Conservation (phyloP, 2,888 invertebrate species). For the Acrocyrtus sp. region DNA sequence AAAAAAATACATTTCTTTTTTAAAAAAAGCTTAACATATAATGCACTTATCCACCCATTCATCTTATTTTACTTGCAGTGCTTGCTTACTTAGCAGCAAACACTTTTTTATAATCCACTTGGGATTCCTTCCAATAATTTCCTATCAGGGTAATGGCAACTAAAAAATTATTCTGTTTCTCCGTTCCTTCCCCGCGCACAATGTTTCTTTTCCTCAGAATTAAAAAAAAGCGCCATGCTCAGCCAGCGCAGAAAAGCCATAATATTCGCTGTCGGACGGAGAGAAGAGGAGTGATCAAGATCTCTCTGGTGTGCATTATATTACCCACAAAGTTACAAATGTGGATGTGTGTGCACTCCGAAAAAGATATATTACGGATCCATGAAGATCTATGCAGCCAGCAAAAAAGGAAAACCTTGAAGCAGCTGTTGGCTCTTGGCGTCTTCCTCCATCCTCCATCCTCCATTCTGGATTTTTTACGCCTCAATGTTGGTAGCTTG, state of each 20-base stretch:
- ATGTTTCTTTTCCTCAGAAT: constrained; percentile 9
- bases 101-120: constrained; percentile 61
- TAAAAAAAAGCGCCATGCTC: constrained; percentile 6
- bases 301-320: constrained; percentile 43
- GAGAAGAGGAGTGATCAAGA: constrained; percentile 33
- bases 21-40: too few relatives aligned
- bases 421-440: constrained; percentile 34
- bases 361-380: constrained; percentile 32
- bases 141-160: constrained; percentile 63
- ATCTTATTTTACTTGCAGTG: constrained; percentile 17
- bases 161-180: constrained; percentile 61
- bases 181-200: constrained; percentile 17
- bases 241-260: neutral
- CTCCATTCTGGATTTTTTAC: too few relatives aligned
- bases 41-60: constrained; percentile 24
- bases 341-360: constrained; percentile 11
- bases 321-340: constrained; percentile 23
- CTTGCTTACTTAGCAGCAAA: constrained; percentile 2
- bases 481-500: too few relatives aligned
- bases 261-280: constrained; percentile 27
- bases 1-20: too few relatives aligned
- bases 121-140: constrained; percentile 63
- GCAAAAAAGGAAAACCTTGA: neutral
- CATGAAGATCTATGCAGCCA: constrained; percentile 29
- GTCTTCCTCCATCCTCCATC: too few relatives aligned